A percentile compares a stretch with the other conserved stretches of the same genome.
These are phyloP conservation scores for Drosophila meridionalis DNA, from an alignment of 2,888 invertebrate genomes.

Conservation along the genomic window DNA sequence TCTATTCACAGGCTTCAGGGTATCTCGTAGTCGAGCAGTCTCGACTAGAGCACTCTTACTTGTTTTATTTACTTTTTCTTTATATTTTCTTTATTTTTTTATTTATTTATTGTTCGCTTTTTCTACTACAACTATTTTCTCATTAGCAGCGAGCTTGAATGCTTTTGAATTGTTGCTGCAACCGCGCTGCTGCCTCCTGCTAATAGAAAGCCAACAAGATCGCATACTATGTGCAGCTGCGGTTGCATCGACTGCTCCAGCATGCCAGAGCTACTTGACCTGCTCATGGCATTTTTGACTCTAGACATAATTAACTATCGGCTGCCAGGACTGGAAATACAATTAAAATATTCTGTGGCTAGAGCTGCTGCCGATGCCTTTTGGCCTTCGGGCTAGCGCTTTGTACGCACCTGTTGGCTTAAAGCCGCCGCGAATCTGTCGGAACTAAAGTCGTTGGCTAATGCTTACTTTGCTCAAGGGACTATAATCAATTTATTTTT, in stretches of 20 bases:
- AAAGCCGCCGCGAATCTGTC: background rate
- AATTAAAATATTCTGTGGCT: slow-evolving; percentile 4
- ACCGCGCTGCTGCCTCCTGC: background rate
- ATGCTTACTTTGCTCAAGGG: background rate
- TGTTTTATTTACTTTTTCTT: background rate
- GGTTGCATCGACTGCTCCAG: background rate
- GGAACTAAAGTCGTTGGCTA: background rate
- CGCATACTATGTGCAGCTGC: background rate
- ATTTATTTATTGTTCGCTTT: slow-evolving; percentile 3
- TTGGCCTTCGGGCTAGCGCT: background rate
- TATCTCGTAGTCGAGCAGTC: too few species aligned
- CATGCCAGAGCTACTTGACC: slow-evolving; percentile 2
- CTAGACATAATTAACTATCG: slow-evolving; percentile 10
- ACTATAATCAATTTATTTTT: background rate
- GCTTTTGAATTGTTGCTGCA: slow-evolving; percentile 10
- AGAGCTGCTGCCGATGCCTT: background rate
- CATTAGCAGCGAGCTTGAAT: slow-evolving; percentile 24
- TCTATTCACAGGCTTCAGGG: too few species aligned
- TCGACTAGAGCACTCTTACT: too few species aligned
- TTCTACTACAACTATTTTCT: slow-evolving; percentile 29
- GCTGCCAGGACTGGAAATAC: background rate
- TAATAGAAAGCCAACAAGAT: slow-evolving; percentile 7
- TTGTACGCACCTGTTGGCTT: background rate
- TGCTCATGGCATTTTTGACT: slow-evolving; percentile 1
- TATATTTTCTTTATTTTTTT: background rate